Evolutionary conservation across 2,113 vertebrate genomes (phyloP).

Genomic region (Colossoma macropomum): DNA sequence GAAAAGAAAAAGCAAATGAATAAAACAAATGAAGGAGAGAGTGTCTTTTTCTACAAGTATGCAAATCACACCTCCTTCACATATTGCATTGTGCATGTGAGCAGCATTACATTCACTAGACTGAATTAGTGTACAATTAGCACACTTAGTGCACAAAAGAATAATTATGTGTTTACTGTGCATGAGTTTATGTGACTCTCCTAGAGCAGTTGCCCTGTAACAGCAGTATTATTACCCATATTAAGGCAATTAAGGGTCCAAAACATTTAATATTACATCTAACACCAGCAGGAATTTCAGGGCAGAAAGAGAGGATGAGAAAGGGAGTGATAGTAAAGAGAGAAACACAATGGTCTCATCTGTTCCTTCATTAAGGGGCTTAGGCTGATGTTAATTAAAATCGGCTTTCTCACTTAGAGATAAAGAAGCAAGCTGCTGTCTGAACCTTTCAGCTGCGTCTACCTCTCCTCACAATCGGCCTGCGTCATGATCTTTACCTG

Average conservation of each 20-base stretch:
- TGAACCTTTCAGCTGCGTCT: constrained; percentile 29
- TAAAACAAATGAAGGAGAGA: too few species aligned
- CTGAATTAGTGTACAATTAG: too few species aligned
- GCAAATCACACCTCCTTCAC: too few species aligned
- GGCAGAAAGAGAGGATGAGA: background rate
- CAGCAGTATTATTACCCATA: background rate
- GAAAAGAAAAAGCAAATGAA: too few species aligned
- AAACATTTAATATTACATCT: background rate
- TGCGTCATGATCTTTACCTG: constrained; percentile 9
- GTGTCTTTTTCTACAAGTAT: too few species aligned
- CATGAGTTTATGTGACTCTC: background rate
- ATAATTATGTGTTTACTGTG: background rate
- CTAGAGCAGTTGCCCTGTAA: background rate
- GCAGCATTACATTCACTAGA: too few species aligned
- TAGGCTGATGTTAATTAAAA: constrained; percentile 67
- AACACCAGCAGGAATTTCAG: background rate
- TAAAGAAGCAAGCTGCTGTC: constrained; percentile 49
- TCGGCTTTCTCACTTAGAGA: constrained; percentile 51
- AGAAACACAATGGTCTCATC: constrained; percentile 42
- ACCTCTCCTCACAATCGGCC: background rate
- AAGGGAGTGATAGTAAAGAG: constrained; percentile 13
- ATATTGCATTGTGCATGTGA: too few species aligned
- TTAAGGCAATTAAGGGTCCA: background rate
- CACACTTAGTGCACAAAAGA: background rate
- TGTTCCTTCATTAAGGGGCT: constrained; percentile 55